Conservation (phyloP, 2,888 invertebrate genomes). For the Ferrisia virgata region DNA sequence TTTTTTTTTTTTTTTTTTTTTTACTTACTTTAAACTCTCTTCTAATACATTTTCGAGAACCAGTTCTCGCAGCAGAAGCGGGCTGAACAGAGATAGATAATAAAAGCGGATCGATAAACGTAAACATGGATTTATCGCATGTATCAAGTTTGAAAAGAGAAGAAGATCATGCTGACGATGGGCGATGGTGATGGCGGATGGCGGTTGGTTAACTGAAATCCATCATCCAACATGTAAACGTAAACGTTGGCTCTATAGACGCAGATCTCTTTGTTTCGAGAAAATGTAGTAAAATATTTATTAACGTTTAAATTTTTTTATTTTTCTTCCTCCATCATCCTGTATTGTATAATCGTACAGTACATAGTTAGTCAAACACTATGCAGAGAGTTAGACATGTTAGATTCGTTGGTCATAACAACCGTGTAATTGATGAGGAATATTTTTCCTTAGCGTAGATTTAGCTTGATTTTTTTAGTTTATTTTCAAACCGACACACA, state of each 20-base stretch:
- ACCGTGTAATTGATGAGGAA: background rate
- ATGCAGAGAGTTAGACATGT: background rate
- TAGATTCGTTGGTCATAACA: background rate
- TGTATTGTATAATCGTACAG: no score
- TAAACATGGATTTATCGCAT: background rate
- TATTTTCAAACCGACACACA: no score
- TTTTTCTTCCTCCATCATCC: no score
- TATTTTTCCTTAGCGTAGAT: background rate
- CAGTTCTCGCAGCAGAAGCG: background rate
- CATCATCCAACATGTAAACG: background rate
- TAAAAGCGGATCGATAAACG: background rate
- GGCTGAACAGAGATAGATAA: background rate
- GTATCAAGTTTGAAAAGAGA: no score
- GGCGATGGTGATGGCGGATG: background rate
- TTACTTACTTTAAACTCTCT: background rate
- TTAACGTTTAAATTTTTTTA: background rate
- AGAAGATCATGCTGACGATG: no score
- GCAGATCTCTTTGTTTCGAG: background rate
- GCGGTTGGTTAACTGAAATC: background rate
- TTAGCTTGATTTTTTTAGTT: background rate
- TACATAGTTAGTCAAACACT: background rate
- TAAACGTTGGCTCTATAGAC: background rate
- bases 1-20: background rate
- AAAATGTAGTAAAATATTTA: background rate
- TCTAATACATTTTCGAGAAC: background rate